Evolutionary conservation across 2,888 invertebrate genomes (phyloP).

Genomic region (Caenorhabditis sp.): DNA sequence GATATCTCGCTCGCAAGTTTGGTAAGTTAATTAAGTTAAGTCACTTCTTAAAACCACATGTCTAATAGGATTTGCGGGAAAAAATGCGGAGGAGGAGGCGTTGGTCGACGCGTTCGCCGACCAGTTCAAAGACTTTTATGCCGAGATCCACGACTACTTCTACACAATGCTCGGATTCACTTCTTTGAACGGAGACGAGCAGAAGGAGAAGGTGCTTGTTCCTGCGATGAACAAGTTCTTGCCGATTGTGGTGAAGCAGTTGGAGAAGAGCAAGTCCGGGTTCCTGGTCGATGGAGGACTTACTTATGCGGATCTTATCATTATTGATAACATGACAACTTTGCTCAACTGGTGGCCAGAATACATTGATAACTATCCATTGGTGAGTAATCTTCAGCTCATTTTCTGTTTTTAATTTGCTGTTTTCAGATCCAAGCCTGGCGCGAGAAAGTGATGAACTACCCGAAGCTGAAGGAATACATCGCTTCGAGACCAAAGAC

Average conservation of each 20-base stretch:
- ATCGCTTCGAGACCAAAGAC: conserved; percentile 53
- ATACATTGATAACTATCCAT: conserved; percentile 25
- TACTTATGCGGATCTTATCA: conserved; percentile 47
- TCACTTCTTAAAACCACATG: too few relatives aligned
- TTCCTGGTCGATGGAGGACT: conserved; percentile 49
- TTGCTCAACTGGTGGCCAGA: conserved; percentile 46
- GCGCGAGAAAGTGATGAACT: conserved; percentile 43
- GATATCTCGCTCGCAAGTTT: conserved; percentile 64
- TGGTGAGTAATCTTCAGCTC: conserved; percentile 4
- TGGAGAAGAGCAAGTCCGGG: conserved; percentile 62
- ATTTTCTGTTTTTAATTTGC: too few relatives aligned
- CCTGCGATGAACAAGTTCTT: conserved; percentile 65
- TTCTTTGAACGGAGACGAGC: conserved; percentile 29
- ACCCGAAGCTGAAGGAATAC: conserved; percentile 58
- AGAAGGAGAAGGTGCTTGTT: conserved; percentile 53
- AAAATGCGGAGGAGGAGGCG: conserved; percentile 59
- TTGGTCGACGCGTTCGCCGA: conserved; percentile 67
- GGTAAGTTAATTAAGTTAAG: conserved; percentile 37
- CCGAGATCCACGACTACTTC: conserved; percentile 61
- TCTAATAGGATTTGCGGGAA: conserved; percentile 55
- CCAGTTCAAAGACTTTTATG: conserved; percentile 68
- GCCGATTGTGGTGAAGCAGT: conserved; percentile 29
- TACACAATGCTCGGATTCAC: conserved; percentile 60
- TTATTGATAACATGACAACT: conserved; percentile 54
- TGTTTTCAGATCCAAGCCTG: conserved; percentile 44